phyloP scores from a whole-genome alignment of 1,140 invertebrate species.

The Eueides isabella region DNA sequence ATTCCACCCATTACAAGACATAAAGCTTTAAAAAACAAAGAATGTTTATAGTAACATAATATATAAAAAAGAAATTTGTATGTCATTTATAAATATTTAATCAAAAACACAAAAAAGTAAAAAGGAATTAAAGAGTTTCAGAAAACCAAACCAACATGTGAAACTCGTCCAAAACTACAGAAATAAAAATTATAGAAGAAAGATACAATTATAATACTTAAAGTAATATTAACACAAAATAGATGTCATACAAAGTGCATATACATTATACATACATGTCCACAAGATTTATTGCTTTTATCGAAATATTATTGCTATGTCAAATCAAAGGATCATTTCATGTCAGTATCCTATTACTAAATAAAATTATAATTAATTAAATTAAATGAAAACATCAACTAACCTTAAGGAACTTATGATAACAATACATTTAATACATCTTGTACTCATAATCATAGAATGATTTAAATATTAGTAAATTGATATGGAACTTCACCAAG shows the following conservation, averaged over 20 bases:
- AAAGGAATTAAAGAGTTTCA: constrained; percentile 17
- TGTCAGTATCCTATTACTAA: constrained; percentile 21
- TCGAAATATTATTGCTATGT: constrained; percentile 18
- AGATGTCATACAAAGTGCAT: constrained; percentile 24
- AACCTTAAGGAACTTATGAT: constrained; percentile 9
- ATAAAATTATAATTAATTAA: constrained; percentile 2
- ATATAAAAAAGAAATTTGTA: constrained; percentile 9
- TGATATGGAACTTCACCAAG: background rate
- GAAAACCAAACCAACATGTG: constrained; percentile 4
- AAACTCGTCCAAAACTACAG: constrained; percentile 25
- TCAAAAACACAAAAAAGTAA: constrained; percentile 19
- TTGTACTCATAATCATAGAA: constrained; percentile 20
- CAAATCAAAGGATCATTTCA: constrained; percentile 32
- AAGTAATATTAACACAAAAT: constrained; percentile 26
- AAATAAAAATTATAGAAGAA: constrained; percentile 14
- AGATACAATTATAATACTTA: constrained; percentile 22
- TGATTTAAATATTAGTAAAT: background rate
- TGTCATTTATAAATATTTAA: constrained; percentile 18
- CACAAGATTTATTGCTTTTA: constrained; percentile 20
- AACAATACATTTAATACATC: constrained; percentile 26
- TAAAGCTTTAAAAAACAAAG: no score
- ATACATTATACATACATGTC: constrained; percentile 16
- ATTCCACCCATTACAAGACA: no score
- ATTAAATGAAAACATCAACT: background rate
- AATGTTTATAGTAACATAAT: no score